A percentile compares a stretch with the other conserved stretches of the same genome.
phyloP scores from a whole-genome alignment of 2,888 invertebrate species.

The Ectobius pallidus region DNA sequence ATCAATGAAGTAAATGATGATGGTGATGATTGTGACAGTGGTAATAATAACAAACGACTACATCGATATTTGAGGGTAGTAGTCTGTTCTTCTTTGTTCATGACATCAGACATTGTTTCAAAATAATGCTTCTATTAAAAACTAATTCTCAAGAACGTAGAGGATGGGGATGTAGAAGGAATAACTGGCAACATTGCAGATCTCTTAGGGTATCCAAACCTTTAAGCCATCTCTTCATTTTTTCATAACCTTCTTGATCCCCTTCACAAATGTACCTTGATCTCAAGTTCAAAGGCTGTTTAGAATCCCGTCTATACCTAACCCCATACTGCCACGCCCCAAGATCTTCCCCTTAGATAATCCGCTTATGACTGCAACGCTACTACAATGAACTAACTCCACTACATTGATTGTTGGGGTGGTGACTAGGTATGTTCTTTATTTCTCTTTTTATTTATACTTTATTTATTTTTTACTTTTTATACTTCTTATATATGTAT shows the following conservation, averaged over 20 bases:
- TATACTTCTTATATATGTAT: neutral
- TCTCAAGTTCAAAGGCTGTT: conserved; percentile 38
- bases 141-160: no score
- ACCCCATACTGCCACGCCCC: conserved; percentile 26
- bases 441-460: neutral
- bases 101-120: no score
- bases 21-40: no score
- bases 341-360: conserved; percentile 37
- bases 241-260: conserved; percentile 34
- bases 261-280: conserved; percentile 39
- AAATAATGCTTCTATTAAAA: no score
- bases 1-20: no score
- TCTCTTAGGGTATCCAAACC: no score
- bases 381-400: conserved; percentile 22
- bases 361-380: conserved; percentile 33
- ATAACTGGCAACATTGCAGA: no score
- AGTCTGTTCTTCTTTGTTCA: no score
- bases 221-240: conserved; percentile 28
- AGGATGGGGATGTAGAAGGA: no score
- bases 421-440: neutral
- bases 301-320: conserved; percentile 13
- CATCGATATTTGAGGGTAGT: no score
- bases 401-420: neutral
- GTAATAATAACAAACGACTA: no score
- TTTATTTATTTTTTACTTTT: neutral